Conservation (phyloP, 2,888 invertebrate species). For the Gortyna flavago region DNA sequence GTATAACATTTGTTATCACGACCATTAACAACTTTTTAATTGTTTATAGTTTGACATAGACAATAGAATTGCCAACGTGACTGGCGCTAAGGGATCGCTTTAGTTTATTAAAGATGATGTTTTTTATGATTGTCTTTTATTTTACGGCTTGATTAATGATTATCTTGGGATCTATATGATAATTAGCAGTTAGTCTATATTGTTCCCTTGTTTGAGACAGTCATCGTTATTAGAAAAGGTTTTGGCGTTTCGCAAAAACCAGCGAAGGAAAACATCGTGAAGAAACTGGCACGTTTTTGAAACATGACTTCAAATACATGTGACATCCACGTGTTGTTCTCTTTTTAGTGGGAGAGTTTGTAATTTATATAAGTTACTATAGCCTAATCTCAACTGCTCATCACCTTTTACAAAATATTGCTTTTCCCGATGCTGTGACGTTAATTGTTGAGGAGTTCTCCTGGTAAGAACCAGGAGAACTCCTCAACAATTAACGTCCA, state of each 20-base stretch:
- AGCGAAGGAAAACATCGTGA: not conserved
- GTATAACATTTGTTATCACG: slow-evolving; percentile 58
- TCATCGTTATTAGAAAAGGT: not conserved
- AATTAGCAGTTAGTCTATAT: slow-evolving; percentile 20
- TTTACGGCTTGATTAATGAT: slow-evolving; percentile 29
- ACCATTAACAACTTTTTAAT: slow-evolving; percentile 66
- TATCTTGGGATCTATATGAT: slow-evolving; percentile 27
- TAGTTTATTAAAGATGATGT: slow-evolving; percentile 37
- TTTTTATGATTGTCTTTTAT: slow-evolving; percentile 34
- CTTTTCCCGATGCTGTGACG: too few relatives aligned
- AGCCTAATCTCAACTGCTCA: too few relatives aligned
- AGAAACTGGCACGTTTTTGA: not conserved
- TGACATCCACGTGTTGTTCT: too few relatives aligned
- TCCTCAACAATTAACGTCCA: too few relatives aligned
- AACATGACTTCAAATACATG: not conserved
- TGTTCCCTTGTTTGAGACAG: not conserved
- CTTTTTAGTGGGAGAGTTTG: too few relatives aligned
- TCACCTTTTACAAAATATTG: too few relatives aligned
- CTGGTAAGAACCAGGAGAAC: too few relatives aligned
- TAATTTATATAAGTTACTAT: too few relatives aligned
- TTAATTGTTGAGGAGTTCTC: too few relatives aligned
- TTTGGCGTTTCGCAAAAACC: not conserved
- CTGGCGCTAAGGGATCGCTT: slow-evolving; percentile 42
- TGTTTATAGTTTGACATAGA: slow-evolving; percentile 55
- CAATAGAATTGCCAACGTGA: slow-evolving; percentile 40